These are phyloP conservation scores for Tenthredo notha DNA, from an alignment of 2,888 invertebrate species.

Conservation along the genomic window DNA sequence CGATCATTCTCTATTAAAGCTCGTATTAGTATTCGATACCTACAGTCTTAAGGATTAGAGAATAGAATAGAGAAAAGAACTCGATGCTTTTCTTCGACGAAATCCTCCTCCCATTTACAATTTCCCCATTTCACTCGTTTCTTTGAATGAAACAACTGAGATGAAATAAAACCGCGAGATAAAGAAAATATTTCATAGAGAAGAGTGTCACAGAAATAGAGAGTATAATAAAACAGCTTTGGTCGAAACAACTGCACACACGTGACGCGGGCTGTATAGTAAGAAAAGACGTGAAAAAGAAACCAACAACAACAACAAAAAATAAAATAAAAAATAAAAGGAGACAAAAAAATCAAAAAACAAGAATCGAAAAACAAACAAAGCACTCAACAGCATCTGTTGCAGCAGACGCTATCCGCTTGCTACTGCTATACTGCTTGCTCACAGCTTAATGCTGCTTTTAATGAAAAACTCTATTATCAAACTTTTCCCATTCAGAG, in stretches of 20 bases:
- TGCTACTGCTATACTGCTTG: neutral
- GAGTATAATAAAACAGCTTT: neutral
- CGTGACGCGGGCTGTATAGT: neutral
- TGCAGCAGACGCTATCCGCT: slow-evolving; percentile 8
- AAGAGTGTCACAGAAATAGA: neutral
- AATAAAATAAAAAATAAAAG: neutral
- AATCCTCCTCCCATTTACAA: no score
- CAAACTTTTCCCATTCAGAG: neutral
- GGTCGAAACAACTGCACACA: slow-evolving; percentile 33
- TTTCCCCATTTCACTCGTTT: no score
- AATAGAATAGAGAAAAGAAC: neutral
- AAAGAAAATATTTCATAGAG: neutral
- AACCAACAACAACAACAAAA: neutral
- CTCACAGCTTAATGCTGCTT: slow-evolving; percentile 8
- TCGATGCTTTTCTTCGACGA: no score
- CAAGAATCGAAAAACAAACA: slow-evolving; percentile 32
- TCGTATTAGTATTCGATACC: neutral
- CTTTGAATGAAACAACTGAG: neutral
- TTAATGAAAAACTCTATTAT: slow-evolving; percentile 36
- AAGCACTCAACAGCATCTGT: slow-evolving; percentile 44
- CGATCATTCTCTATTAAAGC: slow-evolving; percentile 7
- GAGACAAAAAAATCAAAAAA: neutral
- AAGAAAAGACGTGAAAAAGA: slow-evolving; percentile 17
- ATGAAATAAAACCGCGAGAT: neutral
- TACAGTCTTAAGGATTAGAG: neutral